Evolutionary conservation across 2,888 invertebrate genomes (phyloP), one percentile per base, ranked within the genome.

Genomic region (Nasonia oneida): DNA sequence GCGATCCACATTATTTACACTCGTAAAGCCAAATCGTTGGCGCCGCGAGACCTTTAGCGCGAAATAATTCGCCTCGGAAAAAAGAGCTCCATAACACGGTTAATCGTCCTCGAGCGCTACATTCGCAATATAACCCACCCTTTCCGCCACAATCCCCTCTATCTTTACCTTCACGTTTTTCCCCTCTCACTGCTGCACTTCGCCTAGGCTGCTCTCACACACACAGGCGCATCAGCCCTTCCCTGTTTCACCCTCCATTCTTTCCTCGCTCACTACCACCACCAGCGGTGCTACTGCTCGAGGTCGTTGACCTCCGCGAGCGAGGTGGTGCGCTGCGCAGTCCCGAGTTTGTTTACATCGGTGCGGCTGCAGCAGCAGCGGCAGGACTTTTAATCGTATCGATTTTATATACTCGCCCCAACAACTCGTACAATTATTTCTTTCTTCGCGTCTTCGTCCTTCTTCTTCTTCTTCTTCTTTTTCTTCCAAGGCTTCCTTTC

Each of bases 251-350:
- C 84, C 76, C 87, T 86, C 78, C 84, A 75, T 82, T 86, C 84
- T 70, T 82, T 83, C 87, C 83, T 85, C 81, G 86, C 47, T 78
- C 79, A 77, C 84, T 87, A 87, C 89, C 88, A 61, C 67, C 88
- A 86, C 86, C 87, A 89, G 90, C 29, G 14, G 57, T 6, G 14
- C 15, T 23, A 0, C 33, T n/a, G 33, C 57, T 18, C 74, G 90
- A 90, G 93, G 93, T 92, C 92, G 91, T 90, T 90, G 93, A 93
- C 92, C 93, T 90, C 91, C 87, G 90, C 89, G 89, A 91, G 47
- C 47, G 73, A 42, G 29, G 33, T 57, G 71, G 42, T 70, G 71
- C 78, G 78, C 67, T 89, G 90, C 91, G 90, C 90, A 89, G 83
- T 87, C 87, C 89, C 89, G 67, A 73, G 91, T 92, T 92, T 92